Evolutionary conservation across 2,797 vertebrate genomes (phyloP).

Genomic region (Sarcoramphus papa): DNA sequence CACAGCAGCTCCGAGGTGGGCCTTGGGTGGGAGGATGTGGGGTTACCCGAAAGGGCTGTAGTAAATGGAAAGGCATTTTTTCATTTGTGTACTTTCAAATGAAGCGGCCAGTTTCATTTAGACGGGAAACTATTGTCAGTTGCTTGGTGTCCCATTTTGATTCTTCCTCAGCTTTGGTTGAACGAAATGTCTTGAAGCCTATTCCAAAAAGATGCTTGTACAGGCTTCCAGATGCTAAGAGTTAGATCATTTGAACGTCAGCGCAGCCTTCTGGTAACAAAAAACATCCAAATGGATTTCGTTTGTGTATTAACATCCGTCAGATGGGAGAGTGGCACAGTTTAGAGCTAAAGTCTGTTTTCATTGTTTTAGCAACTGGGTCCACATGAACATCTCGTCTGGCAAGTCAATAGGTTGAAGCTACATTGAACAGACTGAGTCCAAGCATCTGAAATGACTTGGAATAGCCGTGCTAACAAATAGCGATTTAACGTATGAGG

Average conservation of each 20-base stretch:
- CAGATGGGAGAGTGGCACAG: conserved; percentile 13
- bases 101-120: not conserved
- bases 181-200: conserved; percentile 18
- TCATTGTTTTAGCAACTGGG: conserved; percentile 7
- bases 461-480: conserved; percentile 1
- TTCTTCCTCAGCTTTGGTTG: not conserved
- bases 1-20: not conserved
- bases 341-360: conserved; percentile 10
- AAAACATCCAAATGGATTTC: conserved; percentile 39
- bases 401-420: not conserved
- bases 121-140: not conserved
- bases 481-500: not conserved
- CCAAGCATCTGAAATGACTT: conserved; percentile 15
- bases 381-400: not conserved
- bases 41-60: not conserved
- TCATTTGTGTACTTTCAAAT: not conserved
- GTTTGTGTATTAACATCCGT: conserved; percentile 19
- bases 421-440: conserved; percentile 13
- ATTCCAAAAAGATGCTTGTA: not conserved
- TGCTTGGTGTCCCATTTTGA: not conserved
- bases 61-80: not conserved
- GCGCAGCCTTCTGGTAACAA: conserved; percentile 64
- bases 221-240: conserved; percentile 43
- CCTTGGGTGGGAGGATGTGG: not conserved
- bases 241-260: conserved; percentile 62